phyloP scores from a whole-genome alignment of 2,888 invertebrate species.

The Drosophila mayaguana region DNA sequence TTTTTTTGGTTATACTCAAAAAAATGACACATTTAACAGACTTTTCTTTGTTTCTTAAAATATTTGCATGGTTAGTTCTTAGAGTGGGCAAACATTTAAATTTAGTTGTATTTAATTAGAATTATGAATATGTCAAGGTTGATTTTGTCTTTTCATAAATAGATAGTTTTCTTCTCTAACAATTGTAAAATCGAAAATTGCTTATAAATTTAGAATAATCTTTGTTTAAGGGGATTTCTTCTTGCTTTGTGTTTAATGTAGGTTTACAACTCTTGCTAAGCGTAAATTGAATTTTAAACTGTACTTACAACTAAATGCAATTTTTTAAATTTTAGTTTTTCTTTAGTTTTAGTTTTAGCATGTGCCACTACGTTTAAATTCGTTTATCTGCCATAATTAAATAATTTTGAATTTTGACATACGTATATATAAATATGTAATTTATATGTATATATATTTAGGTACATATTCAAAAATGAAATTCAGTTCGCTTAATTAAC shows the following conservation, averaged over 20 bases:
- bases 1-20: conserved; percentile 64
- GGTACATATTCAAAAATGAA: conserved; percentile 54
- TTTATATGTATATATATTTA: conserved; percentile 15
- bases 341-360: conserved; percentile 20
- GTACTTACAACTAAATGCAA: conserved; percentile 36
- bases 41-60: conserved; percentile 72
- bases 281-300: conserved; percentile 52
- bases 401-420: conserved; percentile 39
- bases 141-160: conserved; percentile 4
- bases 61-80: conserved; percentile 36
- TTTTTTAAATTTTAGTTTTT: conserved; percentile 25
- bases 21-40: conserved; percentile 78
- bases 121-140: conserved; percentile 49
- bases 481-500: conserved; percentile 42
- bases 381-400: conserved; percentile 66
- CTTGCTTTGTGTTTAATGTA: conserved; percentile 3
- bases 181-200: conserved; percentile 79
- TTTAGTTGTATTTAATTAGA: conserved; percentile 51
- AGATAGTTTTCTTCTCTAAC: conserved; percentile 17
- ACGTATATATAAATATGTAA: conserved; percentile 5
- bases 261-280: conserved; percentile 28
- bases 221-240: conserved; percentile 22
- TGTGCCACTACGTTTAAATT: conserved; percentile 80
- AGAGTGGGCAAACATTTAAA: conserved; percentile 59
- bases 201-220: conserved; percentile 81